Conservation (phyloP, 2,888 invertebrate species). For the Steromphala cineraria region DNA sequence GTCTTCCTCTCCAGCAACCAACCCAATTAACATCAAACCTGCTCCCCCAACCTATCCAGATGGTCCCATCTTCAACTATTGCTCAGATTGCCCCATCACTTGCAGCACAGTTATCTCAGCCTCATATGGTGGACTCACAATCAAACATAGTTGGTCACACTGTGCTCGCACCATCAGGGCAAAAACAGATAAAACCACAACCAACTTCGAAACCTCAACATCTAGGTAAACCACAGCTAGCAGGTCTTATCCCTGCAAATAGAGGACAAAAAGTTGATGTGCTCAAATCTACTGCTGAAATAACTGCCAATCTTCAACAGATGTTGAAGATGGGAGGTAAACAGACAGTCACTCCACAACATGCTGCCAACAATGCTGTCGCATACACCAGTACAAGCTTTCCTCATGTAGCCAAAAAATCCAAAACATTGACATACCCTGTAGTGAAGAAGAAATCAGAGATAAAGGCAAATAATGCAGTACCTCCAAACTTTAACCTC, state of each 20-base stretch:
- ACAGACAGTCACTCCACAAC: background rate
- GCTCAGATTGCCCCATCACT: constrained; percentile 10
- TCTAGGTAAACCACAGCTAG: background rate
- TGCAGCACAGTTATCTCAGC: constrained; percentile 8
- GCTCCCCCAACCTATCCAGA: background rate
- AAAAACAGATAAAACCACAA: background rate
- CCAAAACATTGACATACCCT: background rate
- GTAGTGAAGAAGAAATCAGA: constrained; percentile 1
- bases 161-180: background rate
- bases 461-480: background rate
- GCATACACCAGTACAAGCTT: background rate
- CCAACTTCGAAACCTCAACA: background rate
- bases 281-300: background rate
- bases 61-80: background rate
- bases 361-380: background rate
- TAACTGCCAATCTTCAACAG: constrained; percentile 1
- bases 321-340: background rate
- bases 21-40: background rate
- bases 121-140: background rate
- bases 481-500: background rate
- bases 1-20: background rate
- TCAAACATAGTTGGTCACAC: background rate
- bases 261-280: background rate
- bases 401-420: background rate
- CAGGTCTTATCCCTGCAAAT: background rate